Evolutionary conservation across 1,140 invertebrate genomes (phyloP).

Genomic region (Nephila pilipes): DNA sequence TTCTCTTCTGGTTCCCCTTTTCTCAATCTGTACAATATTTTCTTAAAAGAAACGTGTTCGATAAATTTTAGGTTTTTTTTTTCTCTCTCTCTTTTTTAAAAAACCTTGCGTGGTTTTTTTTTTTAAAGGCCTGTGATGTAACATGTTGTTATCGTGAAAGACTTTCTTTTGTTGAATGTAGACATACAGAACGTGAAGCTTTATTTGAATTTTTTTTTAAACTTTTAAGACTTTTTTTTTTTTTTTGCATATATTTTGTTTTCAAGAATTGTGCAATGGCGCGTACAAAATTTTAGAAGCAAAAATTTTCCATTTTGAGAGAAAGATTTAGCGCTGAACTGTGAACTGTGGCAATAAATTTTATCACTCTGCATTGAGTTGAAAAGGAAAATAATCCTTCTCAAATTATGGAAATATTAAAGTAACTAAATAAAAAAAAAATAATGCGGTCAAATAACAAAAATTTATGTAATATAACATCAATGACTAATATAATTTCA

Average conservation of each 20-base stretch:
- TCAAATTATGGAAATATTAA: no score
- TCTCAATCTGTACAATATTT: slow-evolving; percentile 71
- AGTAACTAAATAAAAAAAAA: no score
- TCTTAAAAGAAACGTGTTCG: slow-evolving; percentile 75
- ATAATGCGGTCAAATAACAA: no score
- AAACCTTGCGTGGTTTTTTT: not conserved
- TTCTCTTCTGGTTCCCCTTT: not conserved
- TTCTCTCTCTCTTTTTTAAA: not conserved
- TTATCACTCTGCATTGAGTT: not conserved
- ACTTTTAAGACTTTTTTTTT: not conserved
- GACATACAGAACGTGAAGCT: slow-evolving; percentile 29
- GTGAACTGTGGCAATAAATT: slow-evolving; percentile 60
- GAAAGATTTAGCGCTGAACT: slow-evolving; percentile 38
- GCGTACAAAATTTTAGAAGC: slow-evolving; percentile 43
- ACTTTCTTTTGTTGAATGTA: slow-evolving; percentile 60
- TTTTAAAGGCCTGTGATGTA: slow-evolving; percentile 7
- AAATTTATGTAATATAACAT: no score
- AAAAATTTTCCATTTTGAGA: slow-evolving; percentile 14
- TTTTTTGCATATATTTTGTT: slow-evolving; percentile 33
- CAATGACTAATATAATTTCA: no score
- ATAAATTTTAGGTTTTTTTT: slow-evolving; percentile 70
- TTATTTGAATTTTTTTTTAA: slow-evolving; percentile 53
- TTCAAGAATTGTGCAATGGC: slow-evolving; percentile 27
- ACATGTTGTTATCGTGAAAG: slow-evolving; percentile 68
- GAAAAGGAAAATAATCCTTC: no score